Base-by-base conservation (phyloP, 1,140 invertebrate species). In the Alviniconcha marisindica region DNA sequence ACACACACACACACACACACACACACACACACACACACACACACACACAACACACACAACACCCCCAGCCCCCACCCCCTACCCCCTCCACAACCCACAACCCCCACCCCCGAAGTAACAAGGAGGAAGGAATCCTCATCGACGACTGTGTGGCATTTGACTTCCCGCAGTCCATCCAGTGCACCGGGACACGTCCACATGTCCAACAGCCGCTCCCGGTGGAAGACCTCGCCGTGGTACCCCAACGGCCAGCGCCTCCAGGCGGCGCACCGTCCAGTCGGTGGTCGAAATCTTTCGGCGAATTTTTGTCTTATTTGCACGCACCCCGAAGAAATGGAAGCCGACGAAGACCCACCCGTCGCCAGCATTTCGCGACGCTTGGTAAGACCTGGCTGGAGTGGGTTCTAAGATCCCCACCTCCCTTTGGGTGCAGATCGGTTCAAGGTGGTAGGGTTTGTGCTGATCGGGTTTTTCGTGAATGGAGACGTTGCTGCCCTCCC, bases 261-360 rank as follows among this genome's bases (percentile, higher is more conserved):
- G 7, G 10, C 60, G 24, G 60, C 60, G 24, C 60, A 24, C 24
- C 21, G 24, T 24, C 60, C 60, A 24, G 60, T n/a, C 60, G 21
- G 7, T 31, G 28, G 60, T 24, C 21, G 7, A 31, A 63, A 24
- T 24, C 21, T 31, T n/a, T 24, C 28, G 60, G 24, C n/a, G 69
- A 31, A 36, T 28, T 0, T 36, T 40, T 44, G 36, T n/a, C n/a
- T 44, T 76, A 38, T 76, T 76, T 76, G 73, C 38, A 76, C 73
- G 73, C 24, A 76, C 73, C 73, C 36, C 24, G 73, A n/a, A 38
- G 73, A 44, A 76, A 40, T 44, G 36, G 12, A n/a, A 18, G 73
- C n/a, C 4, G 42, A 44, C 24, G 21, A 12, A 18, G 38, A 44
- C 73, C 40, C 73, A 44, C 73, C 73, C 73, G 14, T 14, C 40